phyloP scores from a whole-genome alignment of 2,888 invertebrate genomes.

The Theristus sp. region DNA sequence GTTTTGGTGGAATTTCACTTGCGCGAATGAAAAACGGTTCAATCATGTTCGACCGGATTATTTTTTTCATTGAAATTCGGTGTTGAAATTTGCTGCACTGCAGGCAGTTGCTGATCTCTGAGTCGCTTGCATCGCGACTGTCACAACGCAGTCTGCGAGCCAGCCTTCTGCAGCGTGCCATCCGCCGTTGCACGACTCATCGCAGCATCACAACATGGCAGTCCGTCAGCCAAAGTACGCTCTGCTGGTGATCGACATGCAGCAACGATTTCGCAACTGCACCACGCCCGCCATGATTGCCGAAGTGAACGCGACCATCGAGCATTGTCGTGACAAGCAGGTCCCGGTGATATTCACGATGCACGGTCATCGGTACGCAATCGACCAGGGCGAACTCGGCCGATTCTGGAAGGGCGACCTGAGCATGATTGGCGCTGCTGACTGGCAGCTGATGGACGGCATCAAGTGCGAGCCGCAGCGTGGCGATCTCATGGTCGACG shows the following conservation, averaged over 20 bases:
- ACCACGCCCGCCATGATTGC: neutral
- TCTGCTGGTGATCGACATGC: neutral
- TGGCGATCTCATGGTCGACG: constrained; percentile 4
- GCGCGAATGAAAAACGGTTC: too few relatives aligned
- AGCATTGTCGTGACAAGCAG: neutral
- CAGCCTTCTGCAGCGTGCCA: too few relatives aligned
- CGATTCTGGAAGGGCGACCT: neutral
- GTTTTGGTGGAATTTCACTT: too few relatives aligned
- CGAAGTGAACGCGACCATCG: neutral
- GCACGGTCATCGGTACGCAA: constrained; percentile 6
- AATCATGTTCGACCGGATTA: too few relatives aligned
- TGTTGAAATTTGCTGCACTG: too few relatives aligned
- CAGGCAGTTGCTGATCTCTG: too few relatives aligned
- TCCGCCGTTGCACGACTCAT: too few relatives aligned
- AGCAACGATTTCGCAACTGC: neutral
- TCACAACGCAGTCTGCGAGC: too few relatives aligned
- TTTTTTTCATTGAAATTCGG: too few relatives aligned
- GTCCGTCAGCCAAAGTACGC: too few relatives aligned
- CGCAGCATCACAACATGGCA: too few relatives aligned
- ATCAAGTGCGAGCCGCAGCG: neutral
- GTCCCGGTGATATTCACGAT: constrained; percentile 8
- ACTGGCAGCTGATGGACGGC: constrained; percentile 5
- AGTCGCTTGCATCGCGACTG: too few relatives aligned
- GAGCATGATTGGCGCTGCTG: neutral
- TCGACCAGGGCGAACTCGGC: constrained; percentile 3